A percentile compares a stretch with the other conserved stretches of the same genome.
phyloP scores from a whole-genome alignment of 2,888 invertebrate genomes.

The Apotomis betuletana region DNA sequence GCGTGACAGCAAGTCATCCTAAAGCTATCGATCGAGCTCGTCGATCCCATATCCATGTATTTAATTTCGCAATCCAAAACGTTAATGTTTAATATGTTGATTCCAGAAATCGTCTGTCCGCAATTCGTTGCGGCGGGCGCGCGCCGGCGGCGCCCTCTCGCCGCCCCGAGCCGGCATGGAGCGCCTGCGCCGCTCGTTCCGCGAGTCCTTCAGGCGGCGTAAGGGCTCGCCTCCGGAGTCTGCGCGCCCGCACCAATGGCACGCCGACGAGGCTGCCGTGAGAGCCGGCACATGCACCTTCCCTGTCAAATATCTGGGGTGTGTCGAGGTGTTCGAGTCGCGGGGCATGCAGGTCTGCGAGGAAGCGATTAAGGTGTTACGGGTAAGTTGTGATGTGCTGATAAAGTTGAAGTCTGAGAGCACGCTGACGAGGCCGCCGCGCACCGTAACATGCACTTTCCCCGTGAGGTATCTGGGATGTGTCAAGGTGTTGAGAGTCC shows the following conservation, averaged over 20 bases:
- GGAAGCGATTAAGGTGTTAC: constrained; percentile 97
- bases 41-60: too few species aligned
- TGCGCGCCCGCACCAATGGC: constrained; percentile 99
- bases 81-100: background rate
- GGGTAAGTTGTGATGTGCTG: constrained; percentile 85
- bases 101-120: constrained; percentile 80
- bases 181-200: constrained; percentile 93
- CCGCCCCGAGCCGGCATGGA: constrained; percentile 89
- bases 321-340: constrained; percentile 99
- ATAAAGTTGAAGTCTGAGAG: too few species aligned
- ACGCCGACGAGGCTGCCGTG: constrained; percentile 98
- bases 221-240: constrained; percentile 95
- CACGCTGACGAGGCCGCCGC: too few species aligned
- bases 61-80: background rate
- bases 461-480: too few species aligned
- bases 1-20: too few species aligned
- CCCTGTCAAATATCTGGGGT: constrained; percentile 99
- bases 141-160: constrained; percentile 77
- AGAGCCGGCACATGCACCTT: constrained; percentile 98
- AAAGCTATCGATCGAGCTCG: too few species aligned
- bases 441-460: too few species aligned
- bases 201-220: constrained; percentile 96
- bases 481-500: too few species aligned
- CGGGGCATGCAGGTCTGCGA: constrained; percentile 99
- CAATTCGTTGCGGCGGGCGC: constrained; percentile 76